Percentiles rank a stretch among this genome's conserved stretches.
phyloP scores from a whole-genome alignment of 2,797 vertebrate species.

The Epinephelus awoara region DNA sequence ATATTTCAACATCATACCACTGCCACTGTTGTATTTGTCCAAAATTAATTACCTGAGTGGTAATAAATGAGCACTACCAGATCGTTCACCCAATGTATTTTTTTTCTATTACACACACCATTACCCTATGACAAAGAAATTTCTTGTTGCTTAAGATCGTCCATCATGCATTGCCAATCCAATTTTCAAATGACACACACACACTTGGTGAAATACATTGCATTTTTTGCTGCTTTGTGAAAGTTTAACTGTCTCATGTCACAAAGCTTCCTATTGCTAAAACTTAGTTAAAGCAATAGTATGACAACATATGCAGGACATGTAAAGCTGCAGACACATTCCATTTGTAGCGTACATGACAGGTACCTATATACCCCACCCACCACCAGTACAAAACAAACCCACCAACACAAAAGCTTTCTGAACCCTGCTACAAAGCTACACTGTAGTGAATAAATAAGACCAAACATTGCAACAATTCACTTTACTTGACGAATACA shows the following conservation, averaged over 20 bases:
- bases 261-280: background rate
- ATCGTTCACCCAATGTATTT: slow-evolving; percentile 53
- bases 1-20: slow-evolving; percentile 69
- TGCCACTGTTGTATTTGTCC: slow-evolving; percentile 63
- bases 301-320: too few relatives aligned
- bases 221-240: slow-evolving; percentile 17
- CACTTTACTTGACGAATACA: too few relatives aligned
- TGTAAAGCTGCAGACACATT: too few relatives aligned
- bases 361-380: too few relatives aligned
- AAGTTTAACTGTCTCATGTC: background rate
- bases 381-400: too few relatives aligned
- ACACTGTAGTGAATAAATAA: too few relatives aligned
- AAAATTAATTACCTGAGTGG: slow-evolving; percentile 69
- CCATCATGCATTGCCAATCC: slow-evolving; percentile 70
- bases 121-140: slow-evolving; percentile 73
- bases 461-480: too few relatives aligned
- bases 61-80: slow-evolving; percentile 64
- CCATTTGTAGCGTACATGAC: too few relatives aligned
- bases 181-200: slow-evolving; percentile 62
- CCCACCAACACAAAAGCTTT: too few relatives aligned
- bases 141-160: slow-evolving; percentile 67
- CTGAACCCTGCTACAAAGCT: too few relatives aligned
- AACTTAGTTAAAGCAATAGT: background rate
- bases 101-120: slow-evolving; percentile 80
- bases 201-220: background rate